These are phyloP conservation scores for Diplosoma virens DNA, from an alignment of 23 tunicate species.

Conservation along the genomic window DNA sequence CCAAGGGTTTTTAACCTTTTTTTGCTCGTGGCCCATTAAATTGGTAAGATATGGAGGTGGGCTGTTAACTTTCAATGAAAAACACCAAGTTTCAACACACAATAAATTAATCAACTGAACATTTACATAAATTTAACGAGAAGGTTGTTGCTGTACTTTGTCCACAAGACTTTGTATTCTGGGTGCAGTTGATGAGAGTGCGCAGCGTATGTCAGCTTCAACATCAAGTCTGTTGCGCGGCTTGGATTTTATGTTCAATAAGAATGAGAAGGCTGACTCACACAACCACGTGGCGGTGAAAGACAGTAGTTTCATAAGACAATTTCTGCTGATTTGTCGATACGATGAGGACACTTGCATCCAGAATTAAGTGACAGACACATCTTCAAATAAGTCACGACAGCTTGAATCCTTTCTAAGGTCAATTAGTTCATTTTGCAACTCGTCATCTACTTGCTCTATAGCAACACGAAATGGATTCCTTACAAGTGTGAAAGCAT, in stretches of 20 bases:
- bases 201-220: conserved; percentile 47
- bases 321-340: conserved; percentile 41
- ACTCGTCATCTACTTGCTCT: conserved; percentile 60
- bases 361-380: conserved; percentile 58
- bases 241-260: conserved; percentile 35
- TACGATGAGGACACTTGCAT: conserved; percentile 38
- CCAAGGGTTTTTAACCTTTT: too few relatives aligned
- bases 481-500: conserved; percentile 40
- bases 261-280: conserved; percentile 27
- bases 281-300: conserved; percentile 49
- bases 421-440: conserved; percentile 61
- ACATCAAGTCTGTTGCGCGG: conserved; percentile 43
- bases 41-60: too few relatives aligned
- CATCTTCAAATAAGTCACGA: conserved; percentile 64
- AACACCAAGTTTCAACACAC: too few relatives aligned
- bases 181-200: conserved; percentile 39
- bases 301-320: conserved; percentile 46
- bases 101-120: too few relatives aligned
- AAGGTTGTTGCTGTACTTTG: too few relatives aligned
- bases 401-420: conserved; percentile 50
- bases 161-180: conserved; percentile 48
- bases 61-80: too few relatives aligned
- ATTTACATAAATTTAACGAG: too few relatives aligned
- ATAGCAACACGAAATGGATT: conserved; percentile 56
- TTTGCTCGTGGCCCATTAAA: too few relatives aligned